Percentiles rank a stretch among this genome's conserved stretches.
Conservation (phyloP, 2,797 vertebrate species). For the Falco cherrug region DNA sequence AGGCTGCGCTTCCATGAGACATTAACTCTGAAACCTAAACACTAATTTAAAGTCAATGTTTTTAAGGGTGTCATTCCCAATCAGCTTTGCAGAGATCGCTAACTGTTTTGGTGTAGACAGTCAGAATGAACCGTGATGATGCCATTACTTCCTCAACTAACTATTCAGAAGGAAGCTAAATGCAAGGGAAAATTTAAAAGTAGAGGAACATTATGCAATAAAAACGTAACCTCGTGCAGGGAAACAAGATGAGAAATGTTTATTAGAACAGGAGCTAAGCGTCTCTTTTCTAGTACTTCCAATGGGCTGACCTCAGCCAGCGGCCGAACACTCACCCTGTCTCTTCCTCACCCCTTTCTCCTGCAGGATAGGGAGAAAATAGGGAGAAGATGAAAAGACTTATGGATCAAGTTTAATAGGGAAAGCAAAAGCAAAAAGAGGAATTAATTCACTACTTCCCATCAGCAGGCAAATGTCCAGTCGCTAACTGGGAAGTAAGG, state of each 20-base stretch:
- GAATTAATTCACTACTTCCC: not conserved
- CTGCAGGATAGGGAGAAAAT: not conserved
- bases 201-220: not conserved
- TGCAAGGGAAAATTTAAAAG: not conserved
- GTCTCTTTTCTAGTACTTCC: not conserved
- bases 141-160: not conserved
- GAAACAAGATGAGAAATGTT: not conserved
- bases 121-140: not conserved
- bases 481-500: not conserved
- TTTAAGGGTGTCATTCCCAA: not conserved
- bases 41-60: not conserved
- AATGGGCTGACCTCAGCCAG: not conserved
- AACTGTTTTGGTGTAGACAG: not conserved
- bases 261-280: not conserved
- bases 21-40: not conserved
- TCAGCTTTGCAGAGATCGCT: not conserved
- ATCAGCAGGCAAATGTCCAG: not conserved
- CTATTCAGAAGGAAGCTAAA: not conserved
- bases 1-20: not conserved
- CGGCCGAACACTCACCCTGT: not conserved
- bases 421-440: not conserved
- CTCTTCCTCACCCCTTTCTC: not conserved
- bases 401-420: not conserved
- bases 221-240: not conserved
- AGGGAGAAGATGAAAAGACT: not conserved